Base-by-base conservation (phyloP, 2,888 invertebrate genomes). In the Norana najaformis region DNA sequence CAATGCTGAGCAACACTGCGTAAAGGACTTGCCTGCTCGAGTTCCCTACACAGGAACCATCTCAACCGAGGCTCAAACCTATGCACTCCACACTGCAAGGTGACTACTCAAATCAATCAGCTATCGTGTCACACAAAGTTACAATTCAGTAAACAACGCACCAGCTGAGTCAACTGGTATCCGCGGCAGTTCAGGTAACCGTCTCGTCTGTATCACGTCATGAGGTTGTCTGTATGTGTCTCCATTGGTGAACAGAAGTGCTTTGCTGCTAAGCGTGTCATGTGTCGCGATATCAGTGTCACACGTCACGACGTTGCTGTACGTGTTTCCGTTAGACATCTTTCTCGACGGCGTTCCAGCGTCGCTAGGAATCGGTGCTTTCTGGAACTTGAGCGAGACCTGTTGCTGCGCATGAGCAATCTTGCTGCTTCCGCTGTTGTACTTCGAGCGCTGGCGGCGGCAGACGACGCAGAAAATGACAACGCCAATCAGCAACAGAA, bases 401-500 rank as follows among this genome's bases (percentile, higher is more conserved):
- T 89, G 89, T 34, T 89, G 89, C 20, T 41, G 47, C 5, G 35
- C n/a, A 18, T 47, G 41, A 1, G 69, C 35, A 20, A 89, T 18
- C 89, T 89, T 89, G 53, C 47, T 41, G 82, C 41, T 69, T 4
- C 89, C 89, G n/a, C 53, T 41, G 47, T 35, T 35, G 69, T 53
- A 89, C 41, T 89, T 89, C 30, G 39, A 47, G 37, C 69, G 41
- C 82, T 53, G 89, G 35, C 93, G 93, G 38, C 93, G 93, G 89
- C 93, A 93, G 69, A 90, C 38, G 34, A 91, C 38, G 53, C 93
- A 92, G 90, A 97, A 96, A 90, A 97, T 95, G 94, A 96, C 96
- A 93, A 97, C 96, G 16, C 96, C 96, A 4, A 96, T 96, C 89
- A 97, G 96, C 89, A 97, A 96, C 89, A 94, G 92, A 69, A 94